Evolutionary conservation across 1,140 invertebrate species (phyloP).

Genomic region (Orius insidiosus): DNA sequence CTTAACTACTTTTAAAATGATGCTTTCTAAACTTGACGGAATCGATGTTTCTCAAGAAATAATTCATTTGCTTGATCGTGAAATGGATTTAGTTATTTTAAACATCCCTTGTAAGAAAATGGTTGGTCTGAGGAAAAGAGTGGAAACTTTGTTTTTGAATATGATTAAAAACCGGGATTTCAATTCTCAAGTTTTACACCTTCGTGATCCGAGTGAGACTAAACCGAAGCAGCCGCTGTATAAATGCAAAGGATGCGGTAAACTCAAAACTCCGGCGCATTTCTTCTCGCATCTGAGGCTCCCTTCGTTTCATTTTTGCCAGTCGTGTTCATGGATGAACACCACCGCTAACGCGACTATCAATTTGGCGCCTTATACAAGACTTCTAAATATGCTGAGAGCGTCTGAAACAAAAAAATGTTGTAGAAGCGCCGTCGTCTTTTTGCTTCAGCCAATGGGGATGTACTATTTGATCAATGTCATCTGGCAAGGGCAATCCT

Average conservation of each 20-base stretch:
- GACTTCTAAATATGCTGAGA: neutral
- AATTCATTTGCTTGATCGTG: conserved; percentile 3
- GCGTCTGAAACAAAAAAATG: neutral
- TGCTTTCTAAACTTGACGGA: neutral
- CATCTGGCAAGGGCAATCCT: conserved; percentile 3
- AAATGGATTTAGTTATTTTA: conserved; percentile 6
- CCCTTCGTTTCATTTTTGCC: neutral
- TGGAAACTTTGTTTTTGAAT: conserved; percentile 3
- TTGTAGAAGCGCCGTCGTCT: neutral
- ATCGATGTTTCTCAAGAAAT: neutral
- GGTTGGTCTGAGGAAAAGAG: neutral
- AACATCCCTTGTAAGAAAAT: neutral
- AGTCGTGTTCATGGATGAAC: neutral
- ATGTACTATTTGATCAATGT: conserved; percentile 3
- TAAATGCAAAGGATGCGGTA: neutral
- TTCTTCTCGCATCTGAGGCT: neutral
- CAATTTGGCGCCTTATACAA: conserved; percentile 8
- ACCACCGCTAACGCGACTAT: neutral
- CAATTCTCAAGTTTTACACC: neutral
- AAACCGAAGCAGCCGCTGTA: neutral
- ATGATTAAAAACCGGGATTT: conserved; percentile 2
- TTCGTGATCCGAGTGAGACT: neutral
- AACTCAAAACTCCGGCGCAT: neutral
- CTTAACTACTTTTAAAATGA: neutral
- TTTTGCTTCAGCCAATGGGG: conserved; percentile 6